These are phyloP conservation scores for Oopsacas minuta DNA, from an alignment of 37 sponge, comb jelly and placozoan genomes.

Conservation along the genomic window DNA sequence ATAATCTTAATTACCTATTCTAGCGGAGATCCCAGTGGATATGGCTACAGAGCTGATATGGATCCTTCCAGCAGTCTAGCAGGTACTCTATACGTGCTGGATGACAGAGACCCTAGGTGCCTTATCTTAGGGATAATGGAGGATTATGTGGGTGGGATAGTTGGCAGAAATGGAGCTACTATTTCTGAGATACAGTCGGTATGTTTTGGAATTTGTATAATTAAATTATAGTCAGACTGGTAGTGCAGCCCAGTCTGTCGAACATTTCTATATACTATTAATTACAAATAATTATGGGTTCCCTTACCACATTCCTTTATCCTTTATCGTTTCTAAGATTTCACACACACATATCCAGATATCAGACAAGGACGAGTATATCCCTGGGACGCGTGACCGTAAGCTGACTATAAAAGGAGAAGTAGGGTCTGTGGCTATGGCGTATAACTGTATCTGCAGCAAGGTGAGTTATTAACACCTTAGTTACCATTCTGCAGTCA, in stretches of 20 bases:
- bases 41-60: neutral
- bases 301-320: no score
- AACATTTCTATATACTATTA: no score
- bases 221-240: neutral
- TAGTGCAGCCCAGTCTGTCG: no score
- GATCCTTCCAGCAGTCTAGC: neutral
- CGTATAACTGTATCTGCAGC: slow-evolving; percentile 33
- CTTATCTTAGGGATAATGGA: neutral
- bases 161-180: neutral
- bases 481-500: no score
- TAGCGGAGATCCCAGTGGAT: neutral
- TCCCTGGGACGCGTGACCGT: slow-evolving; percentile 68
- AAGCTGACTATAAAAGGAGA: slow-evolving; percentile 59
- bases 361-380: slow-evolving; percentile 58
- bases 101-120: neutral
- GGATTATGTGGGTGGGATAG: neutral
- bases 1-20: neutral
- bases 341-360: slow-evolving; percentile 41
- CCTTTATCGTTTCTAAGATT: neutral
- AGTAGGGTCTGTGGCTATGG: slow-evolving; percentile 41
- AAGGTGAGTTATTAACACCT: neutral
- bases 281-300: no score
- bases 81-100: neutral
- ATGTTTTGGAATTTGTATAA: neutral
- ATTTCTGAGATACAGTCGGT: neutral